Evolutionary conservation across 2,797 vertebrate species (phyloP).

Genomic region (Tenualosa ilisha): DNA sequence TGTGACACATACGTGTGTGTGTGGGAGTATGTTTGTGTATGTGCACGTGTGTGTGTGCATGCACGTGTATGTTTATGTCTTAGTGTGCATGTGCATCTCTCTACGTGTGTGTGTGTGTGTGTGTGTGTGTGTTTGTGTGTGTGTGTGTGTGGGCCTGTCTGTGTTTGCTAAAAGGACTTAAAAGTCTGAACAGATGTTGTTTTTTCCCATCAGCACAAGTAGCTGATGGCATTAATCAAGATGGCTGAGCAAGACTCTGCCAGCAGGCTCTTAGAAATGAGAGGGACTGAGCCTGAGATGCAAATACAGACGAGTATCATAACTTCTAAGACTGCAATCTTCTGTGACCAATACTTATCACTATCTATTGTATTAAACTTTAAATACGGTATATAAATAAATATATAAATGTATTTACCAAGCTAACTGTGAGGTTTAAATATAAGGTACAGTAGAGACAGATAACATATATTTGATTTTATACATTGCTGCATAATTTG

Average conservation of each 20-base stretch:
- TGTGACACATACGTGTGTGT: not conserved
- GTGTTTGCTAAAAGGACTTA: slow-evolving; percentile 10
- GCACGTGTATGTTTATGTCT: not conserved
- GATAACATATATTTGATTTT: too few species aligned
- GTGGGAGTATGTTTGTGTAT: not conserved
- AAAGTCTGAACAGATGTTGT: slow-evolving; percentile 20
- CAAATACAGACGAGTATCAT: not conserved
- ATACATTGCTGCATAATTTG: too few species aligned
- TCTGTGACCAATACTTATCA: not conserved
- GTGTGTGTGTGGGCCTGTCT: not conserved
- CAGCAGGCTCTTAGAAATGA: not conserved
- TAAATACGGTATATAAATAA: not conserved
- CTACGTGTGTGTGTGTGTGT: not conserved
- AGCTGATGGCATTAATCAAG: not conserved
- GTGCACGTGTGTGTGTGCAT: not conserved
- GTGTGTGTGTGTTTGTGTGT: not conserved
- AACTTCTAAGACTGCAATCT: not conserved
- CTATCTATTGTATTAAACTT: not conserved
- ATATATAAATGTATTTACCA: not conserved
- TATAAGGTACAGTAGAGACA: too few species aligned
- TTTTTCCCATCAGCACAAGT: not conserved
- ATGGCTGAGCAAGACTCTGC: not conserved
- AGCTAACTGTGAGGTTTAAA: too few species aligned
- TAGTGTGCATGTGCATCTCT: not conserved
- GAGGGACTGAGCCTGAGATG: not conserved